Conservation (phyloP, 2,797 vertebrate species). For the Liparis tanakae region DNA sequence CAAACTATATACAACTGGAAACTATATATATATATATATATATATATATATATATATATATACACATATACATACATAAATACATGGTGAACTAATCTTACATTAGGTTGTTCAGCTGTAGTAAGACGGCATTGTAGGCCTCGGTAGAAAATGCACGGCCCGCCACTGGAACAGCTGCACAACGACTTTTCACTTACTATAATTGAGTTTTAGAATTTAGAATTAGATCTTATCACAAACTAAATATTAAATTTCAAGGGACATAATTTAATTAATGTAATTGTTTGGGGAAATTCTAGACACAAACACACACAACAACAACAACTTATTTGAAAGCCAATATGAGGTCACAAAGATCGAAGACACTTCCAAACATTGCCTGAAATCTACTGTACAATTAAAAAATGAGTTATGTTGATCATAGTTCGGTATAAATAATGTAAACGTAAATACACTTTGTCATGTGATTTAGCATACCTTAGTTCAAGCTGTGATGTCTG, state of each 20-base stretch:
- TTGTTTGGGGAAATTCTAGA: neutral
- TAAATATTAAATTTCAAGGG: neutral
- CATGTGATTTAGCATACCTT: neutral
- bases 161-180: neutral
- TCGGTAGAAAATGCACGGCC: too few relatives aligned
- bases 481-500: constrained; percentile 1
- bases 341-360: neutral
- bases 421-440: neutral
- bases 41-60: too few relatives aligned
- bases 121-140: too few relatives aligned
- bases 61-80: too few relatives aligned
- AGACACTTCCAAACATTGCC: neutral
- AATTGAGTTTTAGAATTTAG: neutral
- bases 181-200: neutral
- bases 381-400: neutral
- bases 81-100: too few relatives aligned
- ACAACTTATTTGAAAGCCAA: neutral
- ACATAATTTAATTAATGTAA: neutral
- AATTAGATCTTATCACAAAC: neutral
- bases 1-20: too few relatives aligned
- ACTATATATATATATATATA: too few relatives aligned
- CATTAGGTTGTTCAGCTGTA: too few relatives aligned
- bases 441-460: neutral
- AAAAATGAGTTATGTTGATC: neutral
- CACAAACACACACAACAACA: neutral